A percentile compares a stretch with the other conserved stretches of the same genome.
Conservation (phyloP, 2,888 invertebrate species). For the Muschampia plurimacula region DNA sequence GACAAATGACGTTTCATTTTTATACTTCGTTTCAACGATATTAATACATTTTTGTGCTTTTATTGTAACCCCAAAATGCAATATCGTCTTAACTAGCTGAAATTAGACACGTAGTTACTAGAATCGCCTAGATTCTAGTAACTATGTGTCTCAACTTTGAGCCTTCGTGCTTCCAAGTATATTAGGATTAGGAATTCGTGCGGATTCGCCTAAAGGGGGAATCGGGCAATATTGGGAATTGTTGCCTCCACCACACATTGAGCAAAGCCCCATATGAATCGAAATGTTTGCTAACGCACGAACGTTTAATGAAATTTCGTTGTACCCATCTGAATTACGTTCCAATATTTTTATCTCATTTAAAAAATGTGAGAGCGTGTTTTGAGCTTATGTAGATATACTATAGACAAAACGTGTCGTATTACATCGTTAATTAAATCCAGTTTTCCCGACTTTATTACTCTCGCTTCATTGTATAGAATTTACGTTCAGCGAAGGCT, state of each 20-base stretch:
- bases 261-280: constrained; percentile 62
- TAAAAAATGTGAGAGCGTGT: constrained; percentile 33
- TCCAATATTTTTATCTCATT: constrained; percentile 45
- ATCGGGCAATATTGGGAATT: constrained; percentile 74
- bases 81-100: not conserved
- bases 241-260: constrained; percentile 71
- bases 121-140: not conserved
- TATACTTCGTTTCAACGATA: constrained; percentile 12
- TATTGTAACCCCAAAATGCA: not conserved
- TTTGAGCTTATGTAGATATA: constrained; percentile 27
- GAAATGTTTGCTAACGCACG: constrained; percentile 51
- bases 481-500: constrained; percentile 48
- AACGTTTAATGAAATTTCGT: constrained; percentile 60
- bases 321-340: constrained; percentile 42
- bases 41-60: not conserved
- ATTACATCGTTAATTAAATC: constrained; percentile 62
- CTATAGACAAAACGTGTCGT: constrained; percentile 52
- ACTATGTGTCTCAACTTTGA: constrained; percentile 58
- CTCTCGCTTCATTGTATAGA: constrained; percentile 53
- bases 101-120: not conserved
- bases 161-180: constrained; percentile 65
- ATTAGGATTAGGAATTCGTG: constrained; percentile 75
- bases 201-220: constrained; percentile 77
- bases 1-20: constrained; percentile 35
- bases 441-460: constrained; percentile 55